Percentiles rank a stretch among this genome's conserved stretches.
phyloP scores from a whole-genome alignment of 2,797 vertebrate species.

The Chiroxiphia lanceolata region DNA sequence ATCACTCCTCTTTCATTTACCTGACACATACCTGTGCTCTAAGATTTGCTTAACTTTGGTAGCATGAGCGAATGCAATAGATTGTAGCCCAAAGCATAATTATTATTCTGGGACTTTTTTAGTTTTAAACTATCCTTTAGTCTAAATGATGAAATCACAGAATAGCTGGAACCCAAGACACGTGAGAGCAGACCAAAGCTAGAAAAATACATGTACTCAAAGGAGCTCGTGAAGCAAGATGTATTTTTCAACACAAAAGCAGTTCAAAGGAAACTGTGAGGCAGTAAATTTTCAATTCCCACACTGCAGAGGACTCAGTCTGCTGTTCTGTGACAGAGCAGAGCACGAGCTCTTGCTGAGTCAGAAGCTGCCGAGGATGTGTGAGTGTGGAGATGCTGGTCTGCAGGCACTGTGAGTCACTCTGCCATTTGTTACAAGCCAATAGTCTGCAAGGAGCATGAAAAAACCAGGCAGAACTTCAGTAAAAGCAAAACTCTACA shows the following conservation, averaged over 20 bases:
- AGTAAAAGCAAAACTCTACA: neutral
- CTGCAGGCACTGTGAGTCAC: neutral
- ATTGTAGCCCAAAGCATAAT: neutral
- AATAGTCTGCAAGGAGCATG: neutral
- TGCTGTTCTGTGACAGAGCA: neutral
- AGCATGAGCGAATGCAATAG: neutral
- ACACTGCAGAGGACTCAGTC: neutral
- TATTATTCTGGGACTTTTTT: neutral
- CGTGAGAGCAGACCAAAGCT: neutral
- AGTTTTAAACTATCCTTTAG: neutral
- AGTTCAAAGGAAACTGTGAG: neutral
- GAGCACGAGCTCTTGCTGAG: neutral
- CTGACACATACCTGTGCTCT: rapidly evolving
- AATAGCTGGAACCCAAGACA: neutral
- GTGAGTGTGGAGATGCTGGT: neutral
- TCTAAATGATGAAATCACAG: neutral
- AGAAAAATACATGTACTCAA: neutral
- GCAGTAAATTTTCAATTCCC: neutral
- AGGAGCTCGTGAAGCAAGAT: neutral
- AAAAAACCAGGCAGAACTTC: neutral
- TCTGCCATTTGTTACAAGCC: neutral
- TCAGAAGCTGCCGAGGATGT: neutral
- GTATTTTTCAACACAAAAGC: neutral
- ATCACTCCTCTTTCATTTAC: neutral
- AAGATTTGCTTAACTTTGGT: neutral